These are phyloP conservation scores for Acanthis flammea DNA, from an alignment of 2,797 vertebrate genomes.

Conservation along the genomic window DNA sequence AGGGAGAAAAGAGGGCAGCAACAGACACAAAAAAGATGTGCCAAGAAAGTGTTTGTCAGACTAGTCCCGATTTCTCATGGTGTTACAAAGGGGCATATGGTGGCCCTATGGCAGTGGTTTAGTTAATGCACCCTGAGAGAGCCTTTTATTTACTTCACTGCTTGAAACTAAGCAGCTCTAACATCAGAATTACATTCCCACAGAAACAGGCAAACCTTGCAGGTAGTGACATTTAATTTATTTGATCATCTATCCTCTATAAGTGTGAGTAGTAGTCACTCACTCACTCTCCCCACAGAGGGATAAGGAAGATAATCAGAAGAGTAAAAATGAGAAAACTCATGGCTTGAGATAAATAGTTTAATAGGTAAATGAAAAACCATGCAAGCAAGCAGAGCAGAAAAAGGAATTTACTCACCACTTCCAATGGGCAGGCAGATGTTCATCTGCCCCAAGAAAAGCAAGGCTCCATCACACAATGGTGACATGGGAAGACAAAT, in stretches of 20 bases:
- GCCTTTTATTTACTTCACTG: not conserved
- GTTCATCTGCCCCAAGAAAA: not conserved
- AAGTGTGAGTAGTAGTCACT: not conserved
- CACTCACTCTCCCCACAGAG: not conserved
- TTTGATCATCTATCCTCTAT: not conserved
- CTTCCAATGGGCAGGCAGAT: not conserved
- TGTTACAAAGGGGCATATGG: not conserved
- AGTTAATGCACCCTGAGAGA: not conserved
- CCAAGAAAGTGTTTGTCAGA: not conserved
- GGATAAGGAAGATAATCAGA: not conserved
- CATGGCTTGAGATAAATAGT: not conserved
- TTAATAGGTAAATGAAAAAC: not conserved
- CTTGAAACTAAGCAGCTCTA: not conserved
- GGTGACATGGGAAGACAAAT: not conserved
- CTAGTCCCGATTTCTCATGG: not conserved
- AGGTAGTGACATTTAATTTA: rapidly evolving
- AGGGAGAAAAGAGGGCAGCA: not conserved
- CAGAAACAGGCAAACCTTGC: not conserved
- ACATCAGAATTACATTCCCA: not conserved
- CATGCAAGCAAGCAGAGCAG: not conserved
- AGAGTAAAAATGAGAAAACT: not conserved
- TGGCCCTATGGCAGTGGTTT: not conserved
- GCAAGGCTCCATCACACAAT: not conserved
- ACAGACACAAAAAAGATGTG: not conserved
- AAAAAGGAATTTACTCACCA: not conserved